Conservation (phyloP, 2,113 vertebrate genomes). For the Lycaon pictus region DNA sequence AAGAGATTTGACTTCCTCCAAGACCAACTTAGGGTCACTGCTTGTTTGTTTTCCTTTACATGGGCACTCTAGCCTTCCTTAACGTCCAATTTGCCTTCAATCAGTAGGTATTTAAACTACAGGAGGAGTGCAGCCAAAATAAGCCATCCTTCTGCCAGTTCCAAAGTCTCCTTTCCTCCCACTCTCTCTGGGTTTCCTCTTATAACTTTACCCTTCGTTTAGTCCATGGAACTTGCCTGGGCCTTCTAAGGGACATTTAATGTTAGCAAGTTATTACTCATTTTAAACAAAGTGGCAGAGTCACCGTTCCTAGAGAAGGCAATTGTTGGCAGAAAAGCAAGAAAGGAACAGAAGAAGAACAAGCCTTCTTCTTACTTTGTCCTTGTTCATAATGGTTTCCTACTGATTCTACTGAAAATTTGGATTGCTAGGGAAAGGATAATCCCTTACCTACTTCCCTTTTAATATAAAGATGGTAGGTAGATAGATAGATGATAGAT, state of each 20-base stretch:
- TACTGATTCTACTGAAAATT: background rate
- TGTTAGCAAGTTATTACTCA: background rate
- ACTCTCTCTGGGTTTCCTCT: conserved; percentile 55
- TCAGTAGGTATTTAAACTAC: conserved; percentile 69
- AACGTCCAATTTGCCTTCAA: conserved; percentile 70
- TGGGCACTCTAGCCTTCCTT: conserved; percentile 50
- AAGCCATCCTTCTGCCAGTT: conserved; percentile 42
- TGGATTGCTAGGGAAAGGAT: background rate
- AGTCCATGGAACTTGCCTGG: background rate
- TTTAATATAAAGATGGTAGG: background rate
- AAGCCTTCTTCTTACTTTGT: background rate
- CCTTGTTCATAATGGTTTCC: background rate
- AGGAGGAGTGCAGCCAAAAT: conserved; percentile 63
- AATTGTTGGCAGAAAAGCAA: background rate
- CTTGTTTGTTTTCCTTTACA: conserved; percentile 70
- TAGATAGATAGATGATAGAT: background rate
- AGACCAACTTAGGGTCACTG: conserved; percentile 21
- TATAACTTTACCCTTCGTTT: conserved; percentile 53
- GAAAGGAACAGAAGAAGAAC: background rate
- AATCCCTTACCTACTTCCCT: background rate
- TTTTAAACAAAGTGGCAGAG: conserved; percentile 42
- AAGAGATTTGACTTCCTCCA: conserved; percentile 42
- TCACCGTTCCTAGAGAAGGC: conserved; percentile 21
- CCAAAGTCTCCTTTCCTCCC: conserved; percentile 38
- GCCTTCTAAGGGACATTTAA: conserved; percentile 20